phyloP scores from a whole-genome alignment of 2,888 invertebrate species.

The Spisula subtruncata region DNA sequence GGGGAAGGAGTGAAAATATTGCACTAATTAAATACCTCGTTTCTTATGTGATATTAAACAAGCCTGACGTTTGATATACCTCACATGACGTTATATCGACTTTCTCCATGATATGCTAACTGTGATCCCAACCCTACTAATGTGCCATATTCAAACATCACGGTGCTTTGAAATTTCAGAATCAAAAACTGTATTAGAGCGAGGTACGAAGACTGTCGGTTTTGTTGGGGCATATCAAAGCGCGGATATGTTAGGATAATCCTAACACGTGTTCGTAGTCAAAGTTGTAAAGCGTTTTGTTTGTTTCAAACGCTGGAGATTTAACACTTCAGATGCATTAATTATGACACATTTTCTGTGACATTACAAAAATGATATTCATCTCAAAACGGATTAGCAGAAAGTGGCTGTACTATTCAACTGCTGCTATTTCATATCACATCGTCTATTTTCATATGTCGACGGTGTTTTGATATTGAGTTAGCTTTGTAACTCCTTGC shows the following conservation, averaged over 20 bases:
- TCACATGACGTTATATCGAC: neutral
- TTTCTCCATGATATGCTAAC: neutral
- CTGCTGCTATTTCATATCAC: too few relatives aligned
- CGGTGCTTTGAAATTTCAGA: neutral
- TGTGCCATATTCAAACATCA: conserved; percentile 1
- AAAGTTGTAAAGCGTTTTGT: neutral
- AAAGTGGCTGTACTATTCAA: too few relatives aligned
- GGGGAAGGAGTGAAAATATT: conserved; percentile 13
- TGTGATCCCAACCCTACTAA: neutral
- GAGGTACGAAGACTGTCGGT: conserved; percentile 9
- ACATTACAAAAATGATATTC: too few relatives aligned
- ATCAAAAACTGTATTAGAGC: neutral
- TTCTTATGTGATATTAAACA: conserved; percentile 5
- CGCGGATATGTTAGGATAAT: neutral
- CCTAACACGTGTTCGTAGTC: neutral
- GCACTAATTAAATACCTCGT: conserved; percentile 24
- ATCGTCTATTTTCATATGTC: too few relatives aligned
- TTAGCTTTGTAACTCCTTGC: too few relatives aligned
- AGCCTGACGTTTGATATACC: conserved; percentile 15
- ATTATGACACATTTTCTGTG: too few relatives aligned
- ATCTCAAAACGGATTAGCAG: too few relatives aligned
- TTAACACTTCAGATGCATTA: too few relatives aligned
- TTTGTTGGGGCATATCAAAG: neutral
- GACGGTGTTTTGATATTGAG: too few relatives aligned
- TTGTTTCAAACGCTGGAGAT: neutral